Evolutionary conservation across 2,797 vertebrate genomes (phyloP), one percentile per base, ranked within the genome.

Genomic region (Argya squamiceps): DNA sequence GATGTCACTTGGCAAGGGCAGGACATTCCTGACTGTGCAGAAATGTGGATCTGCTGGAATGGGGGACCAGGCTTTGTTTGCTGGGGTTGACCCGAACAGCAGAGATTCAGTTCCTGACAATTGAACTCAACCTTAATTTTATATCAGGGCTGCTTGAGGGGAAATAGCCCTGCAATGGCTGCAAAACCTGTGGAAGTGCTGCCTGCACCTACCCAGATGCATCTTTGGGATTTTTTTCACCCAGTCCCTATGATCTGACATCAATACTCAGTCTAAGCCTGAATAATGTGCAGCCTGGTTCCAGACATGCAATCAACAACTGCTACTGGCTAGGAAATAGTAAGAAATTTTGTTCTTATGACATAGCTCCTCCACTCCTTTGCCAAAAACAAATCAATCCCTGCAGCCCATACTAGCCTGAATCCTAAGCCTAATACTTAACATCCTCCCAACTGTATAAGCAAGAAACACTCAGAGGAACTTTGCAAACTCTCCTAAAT

Each of bases 171-270:
- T 36, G 37, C 22, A 58, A 75, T 27, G 32, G 22, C 44, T 84
- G 36, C 14, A 58, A 32, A 58, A 58, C 11, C 15, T 22, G 10
- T 50, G 44, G 44, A 10, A 10, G 12, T 36, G 44, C 9, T 67
- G 11, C 43, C 21, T 47, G 2, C 1, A 0, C 17, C 36, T 26
- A 43, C 21, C 6, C 36, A 21, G 36, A 32, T 3, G 9, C 10
- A 18, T 13, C 3, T n/a, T 67, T 36, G 43, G 4, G 8, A 2
- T 67, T 56, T n/a, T n/a, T 71, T 14, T 7, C 14, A 6, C 8
- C 19, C 5, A 19, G 24, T 79, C 36, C 27, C 23, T 47, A 3
- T 24, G 32, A 56, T 44, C 12, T 79, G 53, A 52, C 15, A 49
- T 41, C 5, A 18, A 6, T 43, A 49, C 8, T 60, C 19, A 39